Conservation (phyloP, 2,797 vertebrate species). For the Acomys russatus region DNA sequence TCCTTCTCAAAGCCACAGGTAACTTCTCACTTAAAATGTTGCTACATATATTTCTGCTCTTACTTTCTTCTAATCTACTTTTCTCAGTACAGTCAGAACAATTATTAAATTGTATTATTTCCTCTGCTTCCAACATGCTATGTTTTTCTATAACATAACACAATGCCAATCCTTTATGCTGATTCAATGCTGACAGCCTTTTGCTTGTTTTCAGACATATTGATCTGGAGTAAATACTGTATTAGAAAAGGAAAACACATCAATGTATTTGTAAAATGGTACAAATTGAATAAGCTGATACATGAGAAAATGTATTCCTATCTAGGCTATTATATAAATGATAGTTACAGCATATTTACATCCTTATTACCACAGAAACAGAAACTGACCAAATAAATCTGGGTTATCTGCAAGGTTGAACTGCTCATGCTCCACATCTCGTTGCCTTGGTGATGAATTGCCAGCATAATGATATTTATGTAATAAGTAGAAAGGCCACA, state of each 20-base stretch:
- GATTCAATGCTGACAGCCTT: slow-evolving; percentile 29
- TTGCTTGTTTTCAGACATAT: not conserved
- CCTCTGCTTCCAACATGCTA: not conserved
- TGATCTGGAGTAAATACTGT: not conserved
- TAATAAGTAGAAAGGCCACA: slow-evolving; percentile 71
- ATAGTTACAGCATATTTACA: slow-evolving; percentile 4
- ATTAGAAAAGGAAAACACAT: slow-evolving; percentile 3
- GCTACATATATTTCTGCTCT: not conserved
- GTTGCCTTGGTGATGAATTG: slow-evolving; percentile 79
- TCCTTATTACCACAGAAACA: slow-evolving; percentile 6
- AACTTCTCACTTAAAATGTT: not conserved
- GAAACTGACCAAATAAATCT: slow-evolving; percentile 67
- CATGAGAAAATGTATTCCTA: not conserved
- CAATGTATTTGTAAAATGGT: slow-evolving; percentile 35
- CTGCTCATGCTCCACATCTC: slow-evolving; percentile 29
- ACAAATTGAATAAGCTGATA: not conserved
- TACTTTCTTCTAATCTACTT: not conserved
- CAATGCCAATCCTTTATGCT: not conserved
- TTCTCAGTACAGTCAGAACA: not conserved
- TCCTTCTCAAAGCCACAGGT: not conserved
- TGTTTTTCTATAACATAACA: slow-evolving; percentile 14
- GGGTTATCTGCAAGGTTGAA: slow-evolving; percentile 53
- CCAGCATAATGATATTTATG: slow-evolving; percentile 70
- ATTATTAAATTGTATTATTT: not conserved
- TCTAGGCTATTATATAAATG: not conserved